Base-by-base conservation (phyloP, 2,888 invertebrate genomes). In the Helleia helle region DNA sequence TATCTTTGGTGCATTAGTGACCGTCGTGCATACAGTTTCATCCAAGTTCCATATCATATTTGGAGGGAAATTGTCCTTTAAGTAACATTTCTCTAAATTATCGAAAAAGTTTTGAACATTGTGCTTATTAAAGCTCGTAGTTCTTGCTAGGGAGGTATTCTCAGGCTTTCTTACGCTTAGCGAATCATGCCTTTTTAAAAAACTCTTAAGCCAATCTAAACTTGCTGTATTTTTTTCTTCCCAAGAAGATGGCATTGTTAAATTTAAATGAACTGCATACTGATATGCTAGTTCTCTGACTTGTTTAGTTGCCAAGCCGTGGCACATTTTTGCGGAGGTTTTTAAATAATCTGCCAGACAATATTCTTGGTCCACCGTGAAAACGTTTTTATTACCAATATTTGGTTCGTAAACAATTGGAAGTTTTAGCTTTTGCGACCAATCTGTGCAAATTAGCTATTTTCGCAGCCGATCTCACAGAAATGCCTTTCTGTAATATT, bases 151-250 rank as follows among this genome's bases (percentile, higher is more conserved):
- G 49, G 25, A 65, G 29, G 40, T 43, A 43, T 43, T 47, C 25
- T 47, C 42, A 14, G 47, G 43, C 38, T 47, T 49, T 41, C 44
- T 40, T 28, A 48, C 44, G 34, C 42, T 40, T 34, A 43, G 11
- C 22, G 34, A 40, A 7, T 28, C 40, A 43, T 46, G 40, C 30
- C 43, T 43, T 41, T 46, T 46, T 43, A 43, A 38, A 56, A 36
- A 58, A 69, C 27, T 62, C 64, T 49, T 90, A 91, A 13, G 93
- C 93, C 40, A 46, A 38, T 40, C 43, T 42, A 34, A 18, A 41
- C 38, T 41, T 34, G 44, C 38, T 29, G 11, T 43, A 31, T 40
- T 40, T 11, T 40, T 31, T 34, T 26, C 18, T 8, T 38, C 13
- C 36, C 36, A 36, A 17, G 28, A 28, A 7, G 36, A 28, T 28